Percentiles rank a stretch among this genome's conserved stretches.
These are phyloP conservation scores for Dasypolia templi DNA, from an alignment of 2,888 invertebrate species.

Conservation along the genomic window DNA sequence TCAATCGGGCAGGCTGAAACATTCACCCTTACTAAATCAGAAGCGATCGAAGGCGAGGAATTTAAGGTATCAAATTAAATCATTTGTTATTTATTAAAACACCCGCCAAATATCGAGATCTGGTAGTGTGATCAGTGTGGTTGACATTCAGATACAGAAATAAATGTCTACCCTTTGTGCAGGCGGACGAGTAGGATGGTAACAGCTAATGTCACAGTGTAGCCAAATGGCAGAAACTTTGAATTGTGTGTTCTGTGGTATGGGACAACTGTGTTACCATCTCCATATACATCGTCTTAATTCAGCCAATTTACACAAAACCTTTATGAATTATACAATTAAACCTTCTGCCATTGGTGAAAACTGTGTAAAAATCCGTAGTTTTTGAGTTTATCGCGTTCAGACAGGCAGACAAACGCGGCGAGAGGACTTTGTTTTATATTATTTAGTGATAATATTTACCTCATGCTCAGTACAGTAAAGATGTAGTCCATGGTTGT, in stretches of 20 bases:
- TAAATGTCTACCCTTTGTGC: slow-evolving; percentile 66
- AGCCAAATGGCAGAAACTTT: slow-evolving; percentile 23
- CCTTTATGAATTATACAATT: too few relatives aligned
- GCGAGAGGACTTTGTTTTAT: neutral
- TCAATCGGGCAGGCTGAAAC: too few relatives aligned
- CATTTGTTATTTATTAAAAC: slow-evolving; percentile 21
- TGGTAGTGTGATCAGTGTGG: slow-evolving; percentile 54
- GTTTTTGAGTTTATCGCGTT: too few relatives aligned
- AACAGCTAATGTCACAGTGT: slow-evolving; percentile 40
- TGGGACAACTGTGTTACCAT: too few relatives aligned
- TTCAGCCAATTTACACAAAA: too few relatives aligned
- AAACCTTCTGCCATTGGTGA: too few relatives aligned
- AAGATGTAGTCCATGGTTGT: neutral
- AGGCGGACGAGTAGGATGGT: slow-evolving; percentile 58
- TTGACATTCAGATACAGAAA: slow-evolving; percentile 65
- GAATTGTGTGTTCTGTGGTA: neutral
- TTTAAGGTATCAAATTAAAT: neutral
- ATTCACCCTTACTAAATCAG: too few relatives aligned
- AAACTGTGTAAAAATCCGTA: too few relatives aligned
- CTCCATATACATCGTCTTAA: too few relatives aligned
- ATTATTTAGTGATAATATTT: neutral
- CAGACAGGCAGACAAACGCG: too few relatives aligned
- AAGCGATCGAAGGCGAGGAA: too few relatives aligned
- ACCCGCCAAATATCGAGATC: slow-evolving; percentile 50
- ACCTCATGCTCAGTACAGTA: neutral